Base-by-base conservation (phyloP, 1,140 invertebrate species). In the Leptinotarsa undecemlineata region DNA sequence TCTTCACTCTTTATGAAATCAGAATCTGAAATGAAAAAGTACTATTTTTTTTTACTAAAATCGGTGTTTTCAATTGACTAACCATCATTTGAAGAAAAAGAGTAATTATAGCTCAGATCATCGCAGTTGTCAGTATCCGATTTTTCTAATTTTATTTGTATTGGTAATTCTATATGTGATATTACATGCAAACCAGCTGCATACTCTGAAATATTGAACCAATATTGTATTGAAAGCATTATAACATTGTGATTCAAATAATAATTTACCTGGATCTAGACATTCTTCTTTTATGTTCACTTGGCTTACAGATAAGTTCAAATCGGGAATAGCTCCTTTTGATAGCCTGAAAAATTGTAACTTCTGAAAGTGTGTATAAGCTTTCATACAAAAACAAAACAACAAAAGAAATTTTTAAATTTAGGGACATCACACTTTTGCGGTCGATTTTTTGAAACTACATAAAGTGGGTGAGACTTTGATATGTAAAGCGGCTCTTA, bases 261-360 rank as follows among this genome's bases (percentile, higher is more conserved):
- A 23, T 4, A 14, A 23, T n/a, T 26, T 67, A 67, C 64, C 64
- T 67, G 64, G 64, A 67, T 67, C 64, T 21, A 23, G 6, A 26
- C 23, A n/a, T 67, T 67, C 64, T 67, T 67, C 64, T 26, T 67
- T 67, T 26, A 67, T 42, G 42, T 26, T 42, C 42, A 67, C 26
- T 26, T 42, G 23, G 8, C 42, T 17, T 17, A 67, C 17, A n/a
- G 17, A 19, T 13, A 63, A 63, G 15, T 23, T 67, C 21, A 67
- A 67, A 11, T 67, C 8, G 11, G 64, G 64, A 67, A 67, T 26
- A 33, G 64, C 20, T n/a, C 1, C 21, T 67, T 21, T 8, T 26
- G 42, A 26, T 21, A 67, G 19, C 42, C 64, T 67, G 42, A 67
- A 67, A 67, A 64, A 67, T 21, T 13, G 5, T 23, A 48, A 20